Evolutionary conservation across 2,113 vertebrate species (phyloP).

Genomic region (Leiothrix lutea): DNA sequence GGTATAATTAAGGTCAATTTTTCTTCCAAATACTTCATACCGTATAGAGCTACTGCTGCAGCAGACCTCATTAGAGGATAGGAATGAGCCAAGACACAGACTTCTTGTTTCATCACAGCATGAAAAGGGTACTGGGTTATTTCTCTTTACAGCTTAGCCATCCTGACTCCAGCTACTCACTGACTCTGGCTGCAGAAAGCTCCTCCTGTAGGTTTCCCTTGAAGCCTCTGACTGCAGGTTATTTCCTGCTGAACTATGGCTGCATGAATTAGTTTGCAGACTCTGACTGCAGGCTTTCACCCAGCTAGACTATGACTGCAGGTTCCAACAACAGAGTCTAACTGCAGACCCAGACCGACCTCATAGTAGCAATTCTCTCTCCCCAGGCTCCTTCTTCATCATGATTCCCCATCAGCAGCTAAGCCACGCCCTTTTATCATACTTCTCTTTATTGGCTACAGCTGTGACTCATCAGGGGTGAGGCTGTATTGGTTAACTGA

Average conservation of each 20-base stretch:
- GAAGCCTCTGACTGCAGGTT: neutral
- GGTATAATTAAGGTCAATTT: neutral
- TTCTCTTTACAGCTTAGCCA: neutral
- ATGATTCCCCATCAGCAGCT: neutral
- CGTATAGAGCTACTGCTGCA: neutral
- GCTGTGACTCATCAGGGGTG: neutral
- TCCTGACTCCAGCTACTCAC: neutral
- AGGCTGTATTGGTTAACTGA: neutral
- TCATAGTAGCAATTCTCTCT: neutral
- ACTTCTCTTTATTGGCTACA: neutral
- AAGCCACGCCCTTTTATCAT: neutral
- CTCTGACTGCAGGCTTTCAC: neutral
- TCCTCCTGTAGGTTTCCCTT: neutral
- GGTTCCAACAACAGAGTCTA: neutral
- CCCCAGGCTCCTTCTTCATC: neutral
- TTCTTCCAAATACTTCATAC: neutral
- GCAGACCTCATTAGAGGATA: neutral
- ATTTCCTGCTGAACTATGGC: neutral
- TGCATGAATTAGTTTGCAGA: neutral
- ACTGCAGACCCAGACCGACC: neutral
- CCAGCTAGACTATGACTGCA: neutral
- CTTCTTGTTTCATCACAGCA: neutral
- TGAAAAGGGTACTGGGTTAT: neutral
- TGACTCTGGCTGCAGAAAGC: neutral
- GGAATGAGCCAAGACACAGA: neutral